Base-by-base conservation (phyloP, 2,888 invertebrate species). In the Apodemia duryi region DNA sequence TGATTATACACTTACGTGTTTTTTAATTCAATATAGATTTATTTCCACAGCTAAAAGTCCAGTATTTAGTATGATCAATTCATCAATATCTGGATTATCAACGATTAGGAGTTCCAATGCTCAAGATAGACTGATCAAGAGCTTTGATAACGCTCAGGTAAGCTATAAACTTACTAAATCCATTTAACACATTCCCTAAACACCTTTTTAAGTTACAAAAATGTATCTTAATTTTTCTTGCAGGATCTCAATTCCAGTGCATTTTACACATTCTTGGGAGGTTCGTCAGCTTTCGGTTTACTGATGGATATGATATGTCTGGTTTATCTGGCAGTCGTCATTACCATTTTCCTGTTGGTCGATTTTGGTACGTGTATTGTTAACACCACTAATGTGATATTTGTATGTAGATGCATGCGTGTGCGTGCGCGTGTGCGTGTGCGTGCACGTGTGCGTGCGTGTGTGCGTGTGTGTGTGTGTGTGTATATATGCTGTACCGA, bases 1-100 rank as follows among this genome's bases (percentile, higher is more conserved):
- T 38, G 7, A 38, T 6, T 38, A 38, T 6, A 38, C 11, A 21
- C 2, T 51, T 21, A 21, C 13, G 7, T 49, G 2, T n/a, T 35
- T 35, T 35, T 35, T 35, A 2, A 49, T 10, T 7, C 29, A 28
- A 10, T 54, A 28, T 29, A 10, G 28, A 51, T 61, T 43, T 68
- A 68, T 63, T 66, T 67, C 73, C 76, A 65, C 85, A 96, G 96
- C 95, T 29, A 94, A 95, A 70, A 96, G 96, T 77, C 97, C 97
- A 0, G 95, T 97, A 1, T 96, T 96, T 78, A 94, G 96, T 6
- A 96, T 96, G 86, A 89, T 97, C 41, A 95, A 94, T 72, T 94
- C 96, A 2, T 95, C 96, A 0, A 88, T 97, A 57, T 92, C 94
- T 68, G 97, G 97, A 13, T 85, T 97, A 7, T 88, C 95, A 0